Evolutionary conservation across 2,797 vertebrate species (phyloP).

Genomic region (Dendrocincla fuliginosa): DNA sequence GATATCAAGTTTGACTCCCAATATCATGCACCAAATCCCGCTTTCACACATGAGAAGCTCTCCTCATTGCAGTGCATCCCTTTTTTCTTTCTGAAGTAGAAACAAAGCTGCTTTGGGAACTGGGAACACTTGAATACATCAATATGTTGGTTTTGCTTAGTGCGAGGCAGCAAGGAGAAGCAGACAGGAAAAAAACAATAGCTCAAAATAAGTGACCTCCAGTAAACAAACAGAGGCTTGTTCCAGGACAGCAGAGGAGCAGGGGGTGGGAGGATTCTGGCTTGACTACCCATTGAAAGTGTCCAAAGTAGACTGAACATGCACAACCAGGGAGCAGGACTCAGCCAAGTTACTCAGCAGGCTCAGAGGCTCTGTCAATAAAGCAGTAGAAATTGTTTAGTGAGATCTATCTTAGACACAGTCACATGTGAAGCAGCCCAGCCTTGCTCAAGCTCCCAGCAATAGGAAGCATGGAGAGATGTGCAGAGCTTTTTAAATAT

Average conservation of each 20-base stretch:
- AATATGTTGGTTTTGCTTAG: background rate
- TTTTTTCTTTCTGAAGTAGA: background rate
- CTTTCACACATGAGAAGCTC: background rate
- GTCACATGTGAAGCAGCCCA: background rate
- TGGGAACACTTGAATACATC: background rate
- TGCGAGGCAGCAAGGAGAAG: background rate
- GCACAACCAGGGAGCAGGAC: background rate
- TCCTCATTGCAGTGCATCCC: background rate
- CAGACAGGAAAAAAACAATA: background rate
- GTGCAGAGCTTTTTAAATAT: background rate
- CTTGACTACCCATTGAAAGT: background rate
- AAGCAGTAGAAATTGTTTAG: background rate
- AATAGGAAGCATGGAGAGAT: background rate
- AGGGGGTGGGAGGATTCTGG: background rate
- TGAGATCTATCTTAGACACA: background rate
- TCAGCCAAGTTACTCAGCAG: constrained; percentile 8
- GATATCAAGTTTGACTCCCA: background rate
- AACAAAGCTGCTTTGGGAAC: background rate
- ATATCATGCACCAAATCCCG: background rate
- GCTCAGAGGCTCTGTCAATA: constrained; percentile 5
- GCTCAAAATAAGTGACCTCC: background rate
- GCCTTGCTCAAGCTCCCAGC: background rate
- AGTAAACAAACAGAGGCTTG: constrained; percentile 23
- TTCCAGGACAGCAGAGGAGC: background rate
- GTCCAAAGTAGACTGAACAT: background rate